Evolutionary conservation across 2,888 invertebrate genomes (phyloP).

Genomic region (Hipparchia semele): DNA sequence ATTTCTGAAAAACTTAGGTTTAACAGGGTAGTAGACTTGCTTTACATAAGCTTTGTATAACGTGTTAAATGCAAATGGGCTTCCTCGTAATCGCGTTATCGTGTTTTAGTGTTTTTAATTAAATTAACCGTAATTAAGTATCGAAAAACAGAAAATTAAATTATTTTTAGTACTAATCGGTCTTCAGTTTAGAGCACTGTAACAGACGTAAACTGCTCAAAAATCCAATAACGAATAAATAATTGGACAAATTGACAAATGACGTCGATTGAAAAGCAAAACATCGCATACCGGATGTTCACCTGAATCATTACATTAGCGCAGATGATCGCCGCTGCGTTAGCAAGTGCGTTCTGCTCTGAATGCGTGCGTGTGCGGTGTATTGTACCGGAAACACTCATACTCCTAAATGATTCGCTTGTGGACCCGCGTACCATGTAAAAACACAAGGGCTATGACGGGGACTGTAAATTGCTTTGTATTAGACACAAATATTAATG

Average conservation of each 20-base stretch:
- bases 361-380: constrained; percentile 18
- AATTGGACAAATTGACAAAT: not conserved
- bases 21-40: no score
- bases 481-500: not conserved
- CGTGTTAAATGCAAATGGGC: no score
- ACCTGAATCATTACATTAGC: constrained; percentile 5
- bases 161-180: no score
- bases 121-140: no score
- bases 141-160: no score
- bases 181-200: no score
- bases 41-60: no score
- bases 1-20: no score
- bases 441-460: not conserved
- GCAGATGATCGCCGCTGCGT: not conserved
- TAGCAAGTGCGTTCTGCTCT: constrained; percentile 39
- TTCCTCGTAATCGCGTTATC: no score
- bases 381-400: not conserved
- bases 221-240: not conserved
- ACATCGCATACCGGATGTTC: constrained; percentile 22
- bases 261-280: constrained; percentile 1
- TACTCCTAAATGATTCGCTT: not conserved
- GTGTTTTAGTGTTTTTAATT: no score
- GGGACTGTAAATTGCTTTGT: not conserved
- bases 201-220: no score
- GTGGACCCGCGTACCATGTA: not conserved